Evolutionary conservation across 2,888 invertebrate species (phyloP).

Genomic region (Xestia sexstrigata): DNA sequence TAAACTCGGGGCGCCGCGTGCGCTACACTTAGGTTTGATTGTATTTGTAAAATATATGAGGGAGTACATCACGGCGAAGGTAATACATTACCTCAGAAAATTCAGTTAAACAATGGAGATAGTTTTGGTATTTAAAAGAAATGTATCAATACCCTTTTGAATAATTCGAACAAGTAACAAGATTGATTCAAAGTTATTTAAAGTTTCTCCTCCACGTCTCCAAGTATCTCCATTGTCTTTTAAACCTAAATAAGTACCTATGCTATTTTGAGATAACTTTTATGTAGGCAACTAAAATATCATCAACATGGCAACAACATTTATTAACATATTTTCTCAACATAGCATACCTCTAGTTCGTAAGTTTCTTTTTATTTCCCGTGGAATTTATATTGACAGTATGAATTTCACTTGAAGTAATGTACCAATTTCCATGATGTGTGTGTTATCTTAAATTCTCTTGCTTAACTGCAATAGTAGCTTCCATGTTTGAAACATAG

Average conservation of each 20-base stretch:
- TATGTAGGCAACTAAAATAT: constrained; percentile 15
- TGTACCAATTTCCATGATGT: constrained; percentile 58
- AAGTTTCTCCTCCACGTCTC: constrained; percentile 75
- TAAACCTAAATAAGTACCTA: constrained; percentile 73
- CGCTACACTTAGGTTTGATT: constrained; percentile 90
- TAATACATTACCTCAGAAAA: constrained; percentile 88
- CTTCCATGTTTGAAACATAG: constrained; percentile 33
- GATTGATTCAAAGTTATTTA: constrained; percentile 50
- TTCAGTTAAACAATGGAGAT: constrained; percentile 83
- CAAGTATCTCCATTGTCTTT: constrained; percentile 80
- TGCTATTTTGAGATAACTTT: constrained; percentile 78
- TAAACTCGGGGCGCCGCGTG: constrained; percentile 90
- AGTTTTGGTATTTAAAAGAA: constrained; percentile 54
- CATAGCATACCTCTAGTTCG: constrained; percentile 78
- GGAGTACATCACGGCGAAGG: constrained; percentile 88
- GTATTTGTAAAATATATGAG: constrained; percentile 89
- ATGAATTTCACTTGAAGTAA: constrained; percentile 81
- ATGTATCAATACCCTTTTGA: not conserved
- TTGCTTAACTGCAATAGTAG: constrained; percentile 76
- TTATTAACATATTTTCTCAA: constrained; percentile 70
- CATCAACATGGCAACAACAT: constrained; percentile 13
- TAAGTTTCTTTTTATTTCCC: constrained; percentile 77
- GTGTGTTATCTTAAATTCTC: constrained; percentile 76
- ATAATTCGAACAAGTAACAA: constrained; percentile 3
- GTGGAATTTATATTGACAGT: constrained; percentile 79